Conservation (phyloP, 2,888 invertebrate species). For the Argyresthia goedartella region DNA sequence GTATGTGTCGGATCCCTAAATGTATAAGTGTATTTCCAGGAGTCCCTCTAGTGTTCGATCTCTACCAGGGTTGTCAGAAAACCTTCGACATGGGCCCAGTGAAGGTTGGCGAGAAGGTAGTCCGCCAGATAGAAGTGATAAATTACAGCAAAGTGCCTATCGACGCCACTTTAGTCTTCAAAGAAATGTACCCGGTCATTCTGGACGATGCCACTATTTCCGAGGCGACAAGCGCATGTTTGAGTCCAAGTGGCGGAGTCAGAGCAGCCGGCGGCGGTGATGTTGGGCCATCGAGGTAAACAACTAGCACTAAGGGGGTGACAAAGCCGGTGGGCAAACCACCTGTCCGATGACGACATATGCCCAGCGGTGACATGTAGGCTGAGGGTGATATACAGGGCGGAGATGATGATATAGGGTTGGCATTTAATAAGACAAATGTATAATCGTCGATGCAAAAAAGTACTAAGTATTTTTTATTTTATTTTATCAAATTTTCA, state of each 20-base stretch:
- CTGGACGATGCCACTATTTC: constrained; percentile 35
- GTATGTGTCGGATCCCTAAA: not conserved
- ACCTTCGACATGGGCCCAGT: constrained; percentile 54
- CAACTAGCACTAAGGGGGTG: not conserved
- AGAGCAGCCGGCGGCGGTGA: no score
- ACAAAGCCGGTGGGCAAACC: no score
- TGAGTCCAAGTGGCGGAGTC: constrained; percentile 22
- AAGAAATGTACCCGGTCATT: constrained; percentile 48
- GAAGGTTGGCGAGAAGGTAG: constrained; percentile 59
- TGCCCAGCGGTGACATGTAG: no score
- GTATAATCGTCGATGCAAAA: no score
- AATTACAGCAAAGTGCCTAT: constrained; percentile 69
- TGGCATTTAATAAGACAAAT: no score
- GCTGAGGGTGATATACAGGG: no score
- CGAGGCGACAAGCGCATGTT: constrained; percentile 48
- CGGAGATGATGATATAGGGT: no score
- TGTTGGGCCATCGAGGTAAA: constrained; percentile 28
- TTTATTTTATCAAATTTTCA: no score
- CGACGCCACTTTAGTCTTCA: constrained; percentile 63
- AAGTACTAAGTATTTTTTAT: no score
- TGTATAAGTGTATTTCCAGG: constrained; percentile 26
- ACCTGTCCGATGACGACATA: not conserved
- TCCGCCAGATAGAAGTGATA: constrained; percentile 66
- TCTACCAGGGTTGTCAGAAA: constrained; percentile 62
- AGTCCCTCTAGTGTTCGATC: constrained; percentile 49